Percentiles rank a stretch among this genome's conserved stretches.
phyloP scores from a whole-genome alignment of 2,113 vertebrate species.

The Amazona guildingii region DNA sequence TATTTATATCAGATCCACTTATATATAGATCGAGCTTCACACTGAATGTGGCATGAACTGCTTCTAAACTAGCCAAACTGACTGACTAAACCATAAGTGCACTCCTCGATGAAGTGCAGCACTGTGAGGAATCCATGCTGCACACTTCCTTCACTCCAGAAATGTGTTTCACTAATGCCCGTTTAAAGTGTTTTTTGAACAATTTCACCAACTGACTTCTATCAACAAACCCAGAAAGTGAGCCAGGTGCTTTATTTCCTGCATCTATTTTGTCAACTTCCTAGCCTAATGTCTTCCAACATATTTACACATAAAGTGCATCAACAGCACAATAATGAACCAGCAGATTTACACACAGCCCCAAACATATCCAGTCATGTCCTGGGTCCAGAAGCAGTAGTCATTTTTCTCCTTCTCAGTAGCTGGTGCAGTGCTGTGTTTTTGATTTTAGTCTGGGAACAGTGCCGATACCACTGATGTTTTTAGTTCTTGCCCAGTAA shows the following conservation, averaged over 20 bases:
- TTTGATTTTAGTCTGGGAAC: not conserved
- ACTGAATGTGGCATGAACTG: not conserved
- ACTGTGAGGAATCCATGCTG: not conserved
- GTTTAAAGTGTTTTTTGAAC: not conserved
- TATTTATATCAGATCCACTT: not conserved
- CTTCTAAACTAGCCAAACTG: not conserved
- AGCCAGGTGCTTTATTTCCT: not conserved
- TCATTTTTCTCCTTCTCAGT: not conserved
- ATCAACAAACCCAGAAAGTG: not conserved
- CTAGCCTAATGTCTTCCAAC: not conserved
- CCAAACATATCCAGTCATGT: accelerated
- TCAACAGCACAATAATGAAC: accelerated
- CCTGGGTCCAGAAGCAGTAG: not conserved
- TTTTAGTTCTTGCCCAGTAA: not conserved
- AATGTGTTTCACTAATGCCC: not conserved
- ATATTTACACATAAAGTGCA: not conserved
- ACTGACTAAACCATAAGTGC: not conserved
- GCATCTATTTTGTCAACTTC: not conserved
- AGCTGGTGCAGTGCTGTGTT: not conserved
- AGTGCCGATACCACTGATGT: not conserved
- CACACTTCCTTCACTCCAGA: not conserved
- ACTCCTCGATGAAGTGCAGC: not conserved
- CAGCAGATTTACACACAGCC: accelerated
- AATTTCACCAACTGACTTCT: not conserved
- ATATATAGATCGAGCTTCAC: not conserved